phyloP scores from a whole-genome alignment of 2,113 vertebrate species.

The Notarius quadriscutis region DNA sequence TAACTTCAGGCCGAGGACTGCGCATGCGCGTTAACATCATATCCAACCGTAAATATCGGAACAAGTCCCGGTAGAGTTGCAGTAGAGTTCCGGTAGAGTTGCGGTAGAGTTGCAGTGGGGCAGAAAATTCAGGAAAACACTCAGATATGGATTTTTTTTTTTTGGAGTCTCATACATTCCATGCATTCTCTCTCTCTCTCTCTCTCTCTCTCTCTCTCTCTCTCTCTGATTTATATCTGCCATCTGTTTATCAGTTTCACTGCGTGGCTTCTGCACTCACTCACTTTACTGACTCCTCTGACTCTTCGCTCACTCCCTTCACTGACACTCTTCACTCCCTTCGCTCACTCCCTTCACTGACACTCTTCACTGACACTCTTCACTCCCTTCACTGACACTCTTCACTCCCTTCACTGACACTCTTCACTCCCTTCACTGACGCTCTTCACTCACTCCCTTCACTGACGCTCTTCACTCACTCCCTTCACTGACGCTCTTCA shows the following conservation, averaged over 20 bases:
- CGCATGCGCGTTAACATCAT: background rate
- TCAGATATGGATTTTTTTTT: no score
- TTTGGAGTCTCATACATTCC: background rate
- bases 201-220: background rate
- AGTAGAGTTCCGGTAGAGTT: no score
- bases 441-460: background rate
- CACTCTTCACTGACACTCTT: background rate
- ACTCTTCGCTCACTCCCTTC: background rate
- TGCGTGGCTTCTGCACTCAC: background rate
- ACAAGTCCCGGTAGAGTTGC: no score
- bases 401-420: background rate
- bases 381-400: background rate
- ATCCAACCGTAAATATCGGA: no score
- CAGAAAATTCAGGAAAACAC: no score
- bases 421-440: background rate
- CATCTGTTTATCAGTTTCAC: constrained; percentile 9
- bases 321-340: background rate
- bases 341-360: background rate
- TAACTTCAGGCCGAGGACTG: background rate
- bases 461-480: no score
- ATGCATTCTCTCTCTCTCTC: background rate
- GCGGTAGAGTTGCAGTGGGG: no score
- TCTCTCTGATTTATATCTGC: constrained; percentile 6
- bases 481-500: no score
- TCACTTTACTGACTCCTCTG: background rate